These are phyloP conservation scores for Hetaerina americana DNA, from an alignment of 1,140 invertebrate genomes.

Conservation along the genomic window DNA sequence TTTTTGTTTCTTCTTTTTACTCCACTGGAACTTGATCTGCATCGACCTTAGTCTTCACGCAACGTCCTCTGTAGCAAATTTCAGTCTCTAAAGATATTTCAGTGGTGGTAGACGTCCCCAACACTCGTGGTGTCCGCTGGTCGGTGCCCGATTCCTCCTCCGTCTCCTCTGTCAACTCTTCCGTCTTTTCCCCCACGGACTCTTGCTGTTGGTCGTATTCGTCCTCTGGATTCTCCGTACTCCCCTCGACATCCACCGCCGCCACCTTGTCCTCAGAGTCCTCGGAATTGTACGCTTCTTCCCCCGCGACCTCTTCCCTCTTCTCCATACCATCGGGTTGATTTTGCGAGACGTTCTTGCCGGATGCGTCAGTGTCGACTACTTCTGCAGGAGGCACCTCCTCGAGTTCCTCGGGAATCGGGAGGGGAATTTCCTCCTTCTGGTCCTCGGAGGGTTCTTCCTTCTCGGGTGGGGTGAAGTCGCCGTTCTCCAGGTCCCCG, in stretches of 20 bases:
- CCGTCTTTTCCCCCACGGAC: background rate
- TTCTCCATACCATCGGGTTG: constrained; percentile 18
- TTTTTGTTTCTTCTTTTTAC: background rate
- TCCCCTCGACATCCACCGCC: background rate
- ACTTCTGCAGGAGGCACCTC: background rate
- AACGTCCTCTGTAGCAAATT: constrained; percentile 70
- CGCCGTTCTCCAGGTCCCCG: background rate
- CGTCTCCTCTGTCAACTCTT: constrained; percentile 13
- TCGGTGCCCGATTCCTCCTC: constrained; percentile 20
- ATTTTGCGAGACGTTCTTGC: background rate
- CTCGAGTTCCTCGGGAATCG: background rate
- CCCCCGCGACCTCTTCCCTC: constrained; percentile 4
- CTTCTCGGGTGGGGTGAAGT: background rate
- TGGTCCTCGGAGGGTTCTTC: background rate
- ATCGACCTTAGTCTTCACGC: constrained; percentile 50
- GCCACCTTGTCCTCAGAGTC: background rate
- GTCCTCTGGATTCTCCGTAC: constrained; percentile 11
- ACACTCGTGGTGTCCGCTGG: constrained; percentile 33
- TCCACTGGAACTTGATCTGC: background rate
- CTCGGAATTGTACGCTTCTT: background rate
- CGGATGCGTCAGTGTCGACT: background rate
- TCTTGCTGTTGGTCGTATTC: background rate
- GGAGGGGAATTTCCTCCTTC: background rate
- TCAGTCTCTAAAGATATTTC: constrained; percentile 73
- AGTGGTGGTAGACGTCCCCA: constrained; percentile 60